A percentile compares a stretch with the other conserved stretches of the same genome.
Conservation (phyloP, 1,140 invertebrate species). For the Heliconius eleuchia region DNA sequence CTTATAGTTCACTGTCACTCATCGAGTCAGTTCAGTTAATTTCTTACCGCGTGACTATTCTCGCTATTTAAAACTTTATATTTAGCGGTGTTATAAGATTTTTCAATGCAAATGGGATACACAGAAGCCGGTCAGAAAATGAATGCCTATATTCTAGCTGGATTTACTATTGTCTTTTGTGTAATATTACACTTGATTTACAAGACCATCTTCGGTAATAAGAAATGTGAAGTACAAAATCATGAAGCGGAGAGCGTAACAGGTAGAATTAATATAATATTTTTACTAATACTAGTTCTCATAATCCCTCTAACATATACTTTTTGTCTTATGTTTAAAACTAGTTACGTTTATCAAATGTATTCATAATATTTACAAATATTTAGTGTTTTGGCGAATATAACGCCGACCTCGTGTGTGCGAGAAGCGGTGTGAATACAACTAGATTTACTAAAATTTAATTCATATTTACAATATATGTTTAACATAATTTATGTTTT, state of each 20-base stretch:
- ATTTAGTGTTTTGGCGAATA: neutral
- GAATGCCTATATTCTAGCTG: conserved; percentile 57
- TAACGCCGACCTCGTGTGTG: conserved; percentile 7
- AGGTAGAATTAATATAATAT: conserved; percentile 49
- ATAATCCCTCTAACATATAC: neutral
- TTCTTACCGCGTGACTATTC: conserved; percentile 65
- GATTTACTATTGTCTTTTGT: conserved; percentile 58
- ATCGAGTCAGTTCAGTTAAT: conserved; percentile 48
- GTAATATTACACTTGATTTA: conserved; percentile 67
- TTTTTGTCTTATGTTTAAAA: neutral
- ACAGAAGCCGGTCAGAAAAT: conserved; percentile 59
- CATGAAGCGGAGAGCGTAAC: conserved; percentile 63
- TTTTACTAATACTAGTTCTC: conserved; percentile 1
- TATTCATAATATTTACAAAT: neutral
- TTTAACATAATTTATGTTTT: conserved; percentile 3
- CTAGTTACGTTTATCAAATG: neutral
- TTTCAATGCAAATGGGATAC: conserved; percentile 73
- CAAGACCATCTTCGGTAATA: conserved; percentile 64
- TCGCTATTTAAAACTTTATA: conserved; percentile 35
- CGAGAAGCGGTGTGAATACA: neutral
- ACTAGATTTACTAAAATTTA: neutral
- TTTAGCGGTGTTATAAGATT: conserved; percentile 43
- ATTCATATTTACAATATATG: neutral
- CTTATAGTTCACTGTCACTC: conserved; percentile 24
- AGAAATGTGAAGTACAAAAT: conserved; percentile 60